Conservation (phyloP, 2,797 vertebrate genomes). For the Oreonectes daqikongensis region DNA sequence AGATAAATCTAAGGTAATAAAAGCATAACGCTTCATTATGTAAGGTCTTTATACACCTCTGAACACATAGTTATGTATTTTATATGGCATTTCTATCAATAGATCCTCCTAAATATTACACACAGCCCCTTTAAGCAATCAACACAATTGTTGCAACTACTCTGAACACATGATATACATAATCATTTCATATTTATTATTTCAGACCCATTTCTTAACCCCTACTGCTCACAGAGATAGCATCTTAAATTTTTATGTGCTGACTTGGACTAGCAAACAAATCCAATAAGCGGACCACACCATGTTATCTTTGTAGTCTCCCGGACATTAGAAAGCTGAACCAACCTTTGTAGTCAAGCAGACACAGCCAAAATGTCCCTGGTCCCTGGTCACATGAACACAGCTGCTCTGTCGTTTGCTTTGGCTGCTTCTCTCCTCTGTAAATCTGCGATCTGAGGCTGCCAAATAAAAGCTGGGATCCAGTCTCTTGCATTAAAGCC, state of each 20-base stretch:
- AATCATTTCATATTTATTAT: neutral
- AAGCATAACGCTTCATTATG: too few relatives aligned
- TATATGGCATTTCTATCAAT: too few relatives aligned
- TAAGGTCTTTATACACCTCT: too few relatives aligned
- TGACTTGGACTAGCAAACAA: neutral
- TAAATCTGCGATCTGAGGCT: slow-evolving; percentile 31
- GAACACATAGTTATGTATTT: too few relatives aligned
- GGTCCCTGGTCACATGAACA: slow-evolving; percentile 24
- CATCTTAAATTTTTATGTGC: too few relatives aligned
- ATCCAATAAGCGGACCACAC: slow-evolving; percentile 16
- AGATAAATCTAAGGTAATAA: too few relatives aligned
- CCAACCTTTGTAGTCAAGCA: slow-evolving; percentile 26
- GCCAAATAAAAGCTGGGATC: slow-evolving; percentile 56
- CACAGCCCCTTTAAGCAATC: too few relatives aligned
- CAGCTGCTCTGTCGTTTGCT: slow-evolving; percentile 44
- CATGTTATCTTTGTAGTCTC: slow-evolving; percentile 25
- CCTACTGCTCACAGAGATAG: too few relatives aligned
- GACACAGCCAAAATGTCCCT: neutral
- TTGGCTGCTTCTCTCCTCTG: slow-evolving; percentile 37
- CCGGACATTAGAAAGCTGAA: slow-evolving; percentile 33
- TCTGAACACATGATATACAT: neutral
- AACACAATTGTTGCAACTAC: neutral
- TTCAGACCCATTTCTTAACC: too few relatives aligned
- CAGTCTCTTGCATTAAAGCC: slow-evolving; percentile 57
- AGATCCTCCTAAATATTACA: too few relatives aligned